phyloP scores from a whole-genome alignment of 1,140 invertebrate genomes.

The Acarapis woodi region DNA sequence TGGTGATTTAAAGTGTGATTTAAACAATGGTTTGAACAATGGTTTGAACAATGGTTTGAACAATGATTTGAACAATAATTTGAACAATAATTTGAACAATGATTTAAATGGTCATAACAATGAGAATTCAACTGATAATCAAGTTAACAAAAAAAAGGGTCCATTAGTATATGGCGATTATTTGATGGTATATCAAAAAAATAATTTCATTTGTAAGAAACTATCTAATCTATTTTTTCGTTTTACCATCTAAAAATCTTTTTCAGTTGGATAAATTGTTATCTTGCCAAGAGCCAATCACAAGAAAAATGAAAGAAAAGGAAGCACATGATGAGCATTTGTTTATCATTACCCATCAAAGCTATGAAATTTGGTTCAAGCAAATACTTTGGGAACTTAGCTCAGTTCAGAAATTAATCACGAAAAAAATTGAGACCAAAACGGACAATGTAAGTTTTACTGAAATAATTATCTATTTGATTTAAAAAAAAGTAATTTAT shows the following conservation, averaged over 20 bases:
- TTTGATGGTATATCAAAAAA: conserved; percentile 23
- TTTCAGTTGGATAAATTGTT: conserved; percentile 52
- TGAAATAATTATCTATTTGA: neutral
- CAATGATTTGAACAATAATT: too few relatives aligned
- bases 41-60: too few relatives aligned
- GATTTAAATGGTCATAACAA: too few relatives aligned
- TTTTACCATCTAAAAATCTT: conserved; percentile 2
- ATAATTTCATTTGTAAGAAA: neutral
- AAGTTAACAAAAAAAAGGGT: too few relatives aligned
- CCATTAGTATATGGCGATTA: conserved; percentile 60
- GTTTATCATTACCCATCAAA: conserved; percentile 92
- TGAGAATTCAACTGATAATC: too few relatives aligned
- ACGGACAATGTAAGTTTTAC: neutral
- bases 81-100: too few relatives aligned
- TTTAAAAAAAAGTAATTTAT: neutral
- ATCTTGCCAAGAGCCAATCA: conserved; percentile 49
- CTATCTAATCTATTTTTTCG: neutral
- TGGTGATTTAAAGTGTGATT: too few relatives aligned
- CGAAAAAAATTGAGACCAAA: conserved; percentile 26
- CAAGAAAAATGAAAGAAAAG: conserved; percentile 29
- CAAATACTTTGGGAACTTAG: conserved; percentile 93
- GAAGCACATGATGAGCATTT: conserved; percentile 82
- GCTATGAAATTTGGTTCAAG: conserved; percentile 98
- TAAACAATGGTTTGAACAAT: too few relatives aligned
- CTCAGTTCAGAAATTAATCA: conserved; percentile 54